Evolutionary conservation across 2,113 vertebrate species (phyloP).

Genomic region (Holacanthus passer): DNA sequence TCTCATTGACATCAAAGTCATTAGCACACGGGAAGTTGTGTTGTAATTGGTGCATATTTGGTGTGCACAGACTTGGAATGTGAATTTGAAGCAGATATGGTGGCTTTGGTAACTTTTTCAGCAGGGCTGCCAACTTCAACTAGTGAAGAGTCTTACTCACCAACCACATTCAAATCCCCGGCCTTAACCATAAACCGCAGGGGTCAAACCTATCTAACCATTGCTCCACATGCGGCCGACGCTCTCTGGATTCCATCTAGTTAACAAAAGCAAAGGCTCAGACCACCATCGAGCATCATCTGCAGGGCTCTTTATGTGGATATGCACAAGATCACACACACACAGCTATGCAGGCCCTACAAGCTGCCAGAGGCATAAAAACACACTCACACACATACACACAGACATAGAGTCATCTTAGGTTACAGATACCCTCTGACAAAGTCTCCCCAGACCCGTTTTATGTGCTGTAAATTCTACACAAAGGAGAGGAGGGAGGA

Average conservation of each 20-base stretch:
- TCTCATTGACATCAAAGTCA: conserved; percentile 63
- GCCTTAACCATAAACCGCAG: conserved; percentile 51
- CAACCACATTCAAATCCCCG: conserved; percentile 37
- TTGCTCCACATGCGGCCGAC: conserved; percentile 34
- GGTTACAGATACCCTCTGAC: conserved; percentile 61
- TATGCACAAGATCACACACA: conserved; percentile 40
- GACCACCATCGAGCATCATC: conserved; percentile 55
- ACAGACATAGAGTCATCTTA: conserved; percentile 51
- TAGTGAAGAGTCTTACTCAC: conserved; percentile 48
- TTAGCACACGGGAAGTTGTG: conserved; percentile 32
- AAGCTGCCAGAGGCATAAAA: conserved; percentile 41
- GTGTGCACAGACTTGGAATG: conserved; percentile 32
- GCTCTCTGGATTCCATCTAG: conserved; percentile 63
- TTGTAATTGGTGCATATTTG: conserved; percentile 30
- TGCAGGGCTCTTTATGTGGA: conserved; percentile 46
- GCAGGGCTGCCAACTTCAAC: conserved; percentile 7
- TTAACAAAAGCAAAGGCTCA: conserved; percentile 64
- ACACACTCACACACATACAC: conserved; percentile 31
- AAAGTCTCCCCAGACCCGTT: conserved; percentile 48
- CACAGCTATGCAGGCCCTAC: conserved; percentile 3
- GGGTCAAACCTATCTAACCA: conserved; percentile 55
- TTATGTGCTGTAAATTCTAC: conserved; percentile 60
- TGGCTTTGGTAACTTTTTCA: conserved; percentile 10
- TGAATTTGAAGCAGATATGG: conserved; percentile 33
- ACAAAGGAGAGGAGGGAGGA: conserved; percentile 43